Evolutionary conservation across 2,113 vertebrate genomes (phyloP).

Genomic region (Xiphias gladius): DNA sequence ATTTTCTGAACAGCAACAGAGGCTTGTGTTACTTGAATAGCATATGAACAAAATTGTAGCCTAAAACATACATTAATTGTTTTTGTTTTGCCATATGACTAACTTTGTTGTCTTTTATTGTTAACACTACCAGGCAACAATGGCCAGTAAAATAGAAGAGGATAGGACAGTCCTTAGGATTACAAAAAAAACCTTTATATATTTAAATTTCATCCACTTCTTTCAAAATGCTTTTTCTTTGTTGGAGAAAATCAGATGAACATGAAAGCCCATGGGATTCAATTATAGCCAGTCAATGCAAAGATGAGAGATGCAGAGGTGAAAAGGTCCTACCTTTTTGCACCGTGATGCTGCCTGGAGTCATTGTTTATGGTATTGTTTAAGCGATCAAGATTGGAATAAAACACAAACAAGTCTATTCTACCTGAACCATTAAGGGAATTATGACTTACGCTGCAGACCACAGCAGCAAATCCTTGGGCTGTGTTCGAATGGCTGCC

Average conservation of each 20-base stretch:
- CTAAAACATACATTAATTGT: slow-evolving; percentile 36
- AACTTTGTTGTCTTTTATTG: slow-evolving; percentile 30
- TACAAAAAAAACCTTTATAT: background rate
- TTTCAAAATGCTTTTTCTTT: slow-evolving; percentile 35
- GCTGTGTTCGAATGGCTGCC: slow-evolving; percentile 94
- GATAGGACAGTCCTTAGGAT: slow-evolving; percentile 18
- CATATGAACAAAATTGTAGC: slow-evolving; percentile 45
- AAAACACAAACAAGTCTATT: slow-evolving; percentile 14
- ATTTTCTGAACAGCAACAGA: slow-evolving; percentile 9
- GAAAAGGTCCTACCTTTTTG: slow-evolving; percentile 29
- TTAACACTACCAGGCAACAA: slow-evolving; percentile 38
- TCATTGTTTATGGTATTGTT: slow-evolving; percentile 26
- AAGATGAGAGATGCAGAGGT: slow-evolving; percentile 36
- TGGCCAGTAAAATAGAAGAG: slow-evolving; percentile 18
- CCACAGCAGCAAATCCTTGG: slow-evolving; percentile 91
- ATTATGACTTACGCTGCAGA: slow-evolving; percentile 88
- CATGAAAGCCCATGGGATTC: slow-evolving; percentile 49
- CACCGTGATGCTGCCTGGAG: slow-evolving; percentile 14
- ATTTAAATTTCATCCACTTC: slow-evolving; percentile 24
- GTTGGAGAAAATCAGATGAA: slow-evolving; percentile 36
- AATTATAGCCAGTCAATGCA: slow-evolving; percentile 63
- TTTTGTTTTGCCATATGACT: slow-evolving; percentile 38
- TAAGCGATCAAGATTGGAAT: slow-evolving; percentile 18
- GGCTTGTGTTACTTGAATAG: slow-evolving; percentile 33
- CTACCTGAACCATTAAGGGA: background rate